These are phyloP conservation scores for Copidosoma floridanum DNA, from an alignment of 1,140 invertebrate species.

Conservation along the genomic window DNA sequence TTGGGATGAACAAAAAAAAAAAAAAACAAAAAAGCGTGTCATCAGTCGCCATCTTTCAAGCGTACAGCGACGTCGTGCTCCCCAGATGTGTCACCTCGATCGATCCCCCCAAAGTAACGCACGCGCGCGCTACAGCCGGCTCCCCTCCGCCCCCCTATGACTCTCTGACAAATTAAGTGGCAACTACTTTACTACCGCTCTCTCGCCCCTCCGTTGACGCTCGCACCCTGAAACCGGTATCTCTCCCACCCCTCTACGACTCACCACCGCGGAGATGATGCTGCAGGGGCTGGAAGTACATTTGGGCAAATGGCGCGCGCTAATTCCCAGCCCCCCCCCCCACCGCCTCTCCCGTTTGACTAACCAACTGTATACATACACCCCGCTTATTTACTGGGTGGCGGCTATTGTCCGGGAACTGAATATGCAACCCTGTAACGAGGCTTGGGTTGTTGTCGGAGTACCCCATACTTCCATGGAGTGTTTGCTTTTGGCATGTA, in stretches of 20 bases:
- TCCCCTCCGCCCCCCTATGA: slow-evolving; percentile 6
- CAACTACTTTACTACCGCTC: slow-evolving; percentile 44
- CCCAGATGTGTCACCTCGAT: slow-evolving; percentile 8
- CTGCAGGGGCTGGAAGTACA: neutral
- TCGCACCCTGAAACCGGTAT: too few species aligned
- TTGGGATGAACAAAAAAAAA: neutral
- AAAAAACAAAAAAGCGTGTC: neutral
- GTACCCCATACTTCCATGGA: too few species aligned
- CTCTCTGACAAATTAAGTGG: slow-evolving; percentile 53
- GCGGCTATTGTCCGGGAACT: too few species aligned
- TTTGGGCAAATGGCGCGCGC: too few species aligned
- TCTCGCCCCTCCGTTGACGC: neutral
- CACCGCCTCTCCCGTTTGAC: too few species aligned
- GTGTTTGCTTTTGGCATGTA: too few species aligned
- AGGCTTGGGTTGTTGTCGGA: too few species aligned
- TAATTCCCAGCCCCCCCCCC: too few species aligned
- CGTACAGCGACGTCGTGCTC: neutral
- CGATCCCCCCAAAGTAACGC: neutral
- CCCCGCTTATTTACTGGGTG: too few species aligned
- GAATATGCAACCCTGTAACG: too few species aligned
- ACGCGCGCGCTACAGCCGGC: neutral
- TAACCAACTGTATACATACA: too few species aligned
- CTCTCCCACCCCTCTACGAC: too few species aligned
- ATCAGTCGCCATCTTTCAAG: neutral
- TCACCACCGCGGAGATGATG: slow-evolving; percentile 30